phyloP scores from a whole-genome alignment of 2,888 invertebrate genomes.

The Cheilosia soror region DNA sequence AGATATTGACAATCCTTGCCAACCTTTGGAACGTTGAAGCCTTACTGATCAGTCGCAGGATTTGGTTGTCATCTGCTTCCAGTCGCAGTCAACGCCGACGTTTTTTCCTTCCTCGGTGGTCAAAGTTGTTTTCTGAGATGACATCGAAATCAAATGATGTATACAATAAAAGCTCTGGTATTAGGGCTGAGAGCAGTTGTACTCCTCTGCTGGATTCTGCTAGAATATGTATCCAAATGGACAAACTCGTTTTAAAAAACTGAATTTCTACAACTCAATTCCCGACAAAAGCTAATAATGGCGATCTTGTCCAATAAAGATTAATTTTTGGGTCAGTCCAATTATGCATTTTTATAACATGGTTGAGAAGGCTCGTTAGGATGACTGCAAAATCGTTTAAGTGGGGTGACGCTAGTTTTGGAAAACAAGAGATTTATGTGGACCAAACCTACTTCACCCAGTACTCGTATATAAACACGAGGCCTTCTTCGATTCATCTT shows the following conservation, averaged over 20 bases:
- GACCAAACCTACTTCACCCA: not conserved
- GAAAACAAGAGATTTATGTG: not conserved
- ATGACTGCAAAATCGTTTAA: not conserved
- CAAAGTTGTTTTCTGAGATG: not conserved
- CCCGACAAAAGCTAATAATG: not conserved
- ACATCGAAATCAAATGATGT: not conserved
- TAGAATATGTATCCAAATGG: not conserved
- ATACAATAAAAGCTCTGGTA: not conserved
- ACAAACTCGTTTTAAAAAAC: not conserved
- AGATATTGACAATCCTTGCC: not conserved
- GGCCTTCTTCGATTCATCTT: conserved; percentile 8
- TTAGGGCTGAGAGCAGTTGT: not conserved
- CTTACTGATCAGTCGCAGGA: not conserved
- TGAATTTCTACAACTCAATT: not conserved
- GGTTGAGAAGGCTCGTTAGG: not conserved
- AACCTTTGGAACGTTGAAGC: not conserved
- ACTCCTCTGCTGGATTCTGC: not conserved
- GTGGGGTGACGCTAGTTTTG: not conserved
- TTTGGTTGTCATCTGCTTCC: not conserved
- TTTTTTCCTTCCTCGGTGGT: not conserved
- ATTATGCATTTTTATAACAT: not conserved
- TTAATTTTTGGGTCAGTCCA: conserved; percentile 52
- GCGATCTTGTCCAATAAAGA: not conserved
- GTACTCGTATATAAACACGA: not conserved
- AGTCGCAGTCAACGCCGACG: too few relatives aligned